A percentile compares a stretch with the other conserved stretches of the same genome.
These are phyloP conservation scores for Amphibalanus amphitrite DNA, from an alignment of 1,140 invertebrate species.

Conservation along the genomic window DNA sequence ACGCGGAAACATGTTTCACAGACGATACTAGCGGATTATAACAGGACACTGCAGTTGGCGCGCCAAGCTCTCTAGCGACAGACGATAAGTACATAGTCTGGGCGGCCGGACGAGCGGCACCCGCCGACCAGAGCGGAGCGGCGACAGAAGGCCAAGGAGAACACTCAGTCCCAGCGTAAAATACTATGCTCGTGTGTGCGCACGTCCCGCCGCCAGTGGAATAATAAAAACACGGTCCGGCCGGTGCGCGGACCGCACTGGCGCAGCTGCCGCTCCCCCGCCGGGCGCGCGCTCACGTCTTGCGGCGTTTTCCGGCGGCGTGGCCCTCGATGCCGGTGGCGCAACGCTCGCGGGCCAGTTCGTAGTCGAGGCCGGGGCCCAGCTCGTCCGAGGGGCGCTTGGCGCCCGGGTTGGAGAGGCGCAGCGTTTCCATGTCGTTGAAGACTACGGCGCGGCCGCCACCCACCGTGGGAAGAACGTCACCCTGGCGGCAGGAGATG, in stretches of 20 bases:
- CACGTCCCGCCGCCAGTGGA: too few relatives aligned
- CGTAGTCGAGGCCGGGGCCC: conserved; percentile 56
- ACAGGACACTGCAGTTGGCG: background rate
- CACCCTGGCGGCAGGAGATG: conserved; percentile 37
- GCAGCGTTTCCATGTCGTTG: conserved; percentile 76
- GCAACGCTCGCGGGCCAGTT: conserved; percentile 8
- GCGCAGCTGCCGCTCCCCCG: background rate
- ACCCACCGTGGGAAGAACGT: conserved; percentile 75
- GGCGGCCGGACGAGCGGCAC: too few relatives aligned
- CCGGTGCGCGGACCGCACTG: background rate
- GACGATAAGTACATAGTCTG: background rate
- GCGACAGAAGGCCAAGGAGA: background rate
- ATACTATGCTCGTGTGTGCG: background rate
- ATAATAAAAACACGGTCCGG: background rate
- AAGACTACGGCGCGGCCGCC: conserved; percentile 91
- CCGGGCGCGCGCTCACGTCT: background rate
- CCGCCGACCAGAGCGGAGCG: too few relatives aligned
- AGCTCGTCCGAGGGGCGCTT: conserved; percentile 62
- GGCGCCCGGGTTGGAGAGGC: conserved; percentile 53
- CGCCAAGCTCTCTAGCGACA: background rate
- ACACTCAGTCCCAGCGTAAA: background rate
- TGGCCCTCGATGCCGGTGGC: background rate
- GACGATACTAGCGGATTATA: background rate
- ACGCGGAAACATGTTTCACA: background rate
- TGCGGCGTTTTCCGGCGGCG: background rate